Percentiles rank a stretch among this genome's conserved stretches.
These are phyloP conservation scores for Taenioides sp. DNA, from an alignment of 2,797 vertebrate species.

Conservation along the genomic window DNA sequence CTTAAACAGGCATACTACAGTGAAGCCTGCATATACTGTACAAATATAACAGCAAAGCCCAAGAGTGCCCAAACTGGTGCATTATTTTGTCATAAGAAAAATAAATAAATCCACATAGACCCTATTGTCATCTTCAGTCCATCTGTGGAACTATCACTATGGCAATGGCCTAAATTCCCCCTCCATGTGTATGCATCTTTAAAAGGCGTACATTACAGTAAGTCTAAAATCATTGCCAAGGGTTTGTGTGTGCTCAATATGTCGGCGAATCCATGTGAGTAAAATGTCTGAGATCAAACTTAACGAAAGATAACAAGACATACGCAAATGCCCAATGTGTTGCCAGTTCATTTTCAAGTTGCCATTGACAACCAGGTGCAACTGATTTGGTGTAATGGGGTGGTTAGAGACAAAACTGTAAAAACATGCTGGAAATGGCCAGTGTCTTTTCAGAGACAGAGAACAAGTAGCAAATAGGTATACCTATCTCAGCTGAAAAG, in stretches of 20 bases:
- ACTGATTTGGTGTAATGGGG: neutral
- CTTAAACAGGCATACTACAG: conserved; percentile 10
- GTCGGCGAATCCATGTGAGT: neutral
- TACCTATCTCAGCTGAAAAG: neutral
- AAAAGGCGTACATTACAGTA: neutral
- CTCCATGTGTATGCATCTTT: conserved; percentile 7
- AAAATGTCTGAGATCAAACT: neutral
- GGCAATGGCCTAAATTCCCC: conserved; percentile 59
- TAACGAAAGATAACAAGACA: neutral
- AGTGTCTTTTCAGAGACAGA: neutral
- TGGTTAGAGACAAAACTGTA: neutral
- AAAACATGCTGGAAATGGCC: neutral
- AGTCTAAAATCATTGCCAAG: neutral
- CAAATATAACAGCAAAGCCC: conserved; percentile 5
- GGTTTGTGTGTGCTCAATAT: neutral
- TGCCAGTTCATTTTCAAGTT: conserved; percentile 2
- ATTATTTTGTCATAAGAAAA: conserved; percentile 23
- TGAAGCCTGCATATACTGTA: neutral
- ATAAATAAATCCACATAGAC: conserved; percentile 32
- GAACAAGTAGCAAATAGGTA: neutral
- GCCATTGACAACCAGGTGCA: conserved; percentile 2
- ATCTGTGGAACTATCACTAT: conserved; percentile 51
- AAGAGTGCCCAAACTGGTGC: neutral
- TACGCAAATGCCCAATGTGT: neutral
- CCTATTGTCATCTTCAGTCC: conserved; percentile 34